Evolutionary conservation across 37 sponge, comb jelly and placozoan genomes (phyloP), one percentile per base, ranked within the genome.

Genomic region (Dysidea cf. avara): DNA sequence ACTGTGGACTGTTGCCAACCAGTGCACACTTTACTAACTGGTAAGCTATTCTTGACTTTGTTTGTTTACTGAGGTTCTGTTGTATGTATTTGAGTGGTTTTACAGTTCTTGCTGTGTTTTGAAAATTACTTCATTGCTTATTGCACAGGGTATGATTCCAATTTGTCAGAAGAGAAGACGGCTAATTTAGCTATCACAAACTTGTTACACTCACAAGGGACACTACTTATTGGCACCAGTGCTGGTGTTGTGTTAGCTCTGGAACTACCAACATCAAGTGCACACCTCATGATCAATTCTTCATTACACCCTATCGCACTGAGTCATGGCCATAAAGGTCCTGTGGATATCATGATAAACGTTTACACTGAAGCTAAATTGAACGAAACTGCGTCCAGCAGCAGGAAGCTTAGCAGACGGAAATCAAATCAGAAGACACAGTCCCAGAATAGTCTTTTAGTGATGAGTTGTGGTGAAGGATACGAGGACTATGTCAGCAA

Each of bases 91-190:
- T 43, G 46, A 9, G 46, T 43, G 46, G 46, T 9, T 43, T 43
- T n/a, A n/a, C n/a, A n/a, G n/a, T n/a, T n/a, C n/a, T n/a, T n/a
- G n/a, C n/a, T n/a, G n/a, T n/a, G 46, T 43, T 12, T 43, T 43
- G 9, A 43, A 5, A 43, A 43, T 43, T 43, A n/a, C n/a, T n/a
- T n/a, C n/a, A n/a, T n/a, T n/a, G n/a, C n/a, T n/a, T n/a, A n/a
- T n/a, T n/a, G n/a, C n/a, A n/a, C n/a, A 82, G 84, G 75, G 3
- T 82, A 72, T 24, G 47, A 86, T 53, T 39, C 71, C 28, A 79
- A 83, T 61, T 52, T 92, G 16, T 59, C 76, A 1, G 78, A 92
- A 55, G 83, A 92, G 53, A 92, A 87, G 72, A 79, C 66, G 29
- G 35, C 83, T 28, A 28, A 57, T 32, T 52, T 92, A 21, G 49